Percentiles rank a stretch among this genome's conserved stretches.
These are phyloP conservation scores for Cossypha niveicapilla DNA, from an alignment of 2,797 vertebrate genomes.

Conservation along the genomic window DNA sequence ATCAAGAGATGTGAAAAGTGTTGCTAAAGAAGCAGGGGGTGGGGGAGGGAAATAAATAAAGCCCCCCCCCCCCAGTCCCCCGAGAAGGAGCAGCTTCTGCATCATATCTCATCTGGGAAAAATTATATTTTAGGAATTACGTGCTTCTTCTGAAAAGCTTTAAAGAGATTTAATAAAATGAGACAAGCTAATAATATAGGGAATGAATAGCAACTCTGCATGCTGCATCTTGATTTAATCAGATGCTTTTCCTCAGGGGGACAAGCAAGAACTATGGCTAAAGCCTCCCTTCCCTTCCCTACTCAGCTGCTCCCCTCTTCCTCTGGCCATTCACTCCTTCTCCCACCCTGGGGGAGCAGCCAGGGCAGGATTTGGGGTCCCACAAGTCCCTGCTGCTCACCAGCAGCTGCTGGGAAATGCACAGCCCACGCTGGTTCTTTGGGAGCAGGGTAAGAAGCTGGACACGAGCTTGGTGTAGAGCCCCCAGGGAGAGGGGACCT, in stretches of 20 bases:
- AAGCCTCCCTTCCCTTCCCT: neutral
- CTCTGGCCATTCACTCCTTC: neutral
- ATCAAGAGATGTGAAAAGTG: neutral
- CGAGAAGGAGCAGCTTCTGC: constrained; percentile 15
- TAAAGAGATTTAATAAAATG: constrained; percentile 59
- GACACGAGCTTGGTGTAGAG: neutral
- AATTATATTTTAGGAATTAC: constrained; percentile 50
- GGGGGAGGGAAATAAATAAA: constrained; percentile 31
- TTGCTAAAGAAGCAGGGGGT: neutral
- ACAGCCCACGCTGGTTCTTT: neutral
- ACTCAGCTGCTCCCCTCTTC: neutral
- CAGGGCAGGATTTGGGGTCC: neutral
- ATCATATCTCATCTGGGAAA: constrained; percentile 39
- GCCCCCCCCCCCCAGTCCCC: neutral
- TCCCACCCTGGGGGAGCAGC: neutral
- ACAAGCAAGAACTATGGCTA: neutral
- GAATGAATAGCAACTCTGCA: constrained; percentile 43
- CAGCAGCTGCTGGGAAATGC: neutral
- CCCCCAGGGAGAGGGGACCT: neutral
- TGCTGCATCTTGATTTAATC: constrained; percentile 56
- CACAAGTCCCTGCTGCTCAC: neutral
- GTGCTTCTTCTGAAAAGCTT: constrained; percentile 38
- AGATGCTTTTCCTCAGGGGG: constrained; percentile 13
- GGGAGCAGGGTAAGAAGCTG: neutral
- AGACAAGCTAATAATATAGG: constrained; percentile 64